Base-by-base conservation (phyloP, 2,113 vertebrate genomes). In the Xenus cinereus region DNA sequence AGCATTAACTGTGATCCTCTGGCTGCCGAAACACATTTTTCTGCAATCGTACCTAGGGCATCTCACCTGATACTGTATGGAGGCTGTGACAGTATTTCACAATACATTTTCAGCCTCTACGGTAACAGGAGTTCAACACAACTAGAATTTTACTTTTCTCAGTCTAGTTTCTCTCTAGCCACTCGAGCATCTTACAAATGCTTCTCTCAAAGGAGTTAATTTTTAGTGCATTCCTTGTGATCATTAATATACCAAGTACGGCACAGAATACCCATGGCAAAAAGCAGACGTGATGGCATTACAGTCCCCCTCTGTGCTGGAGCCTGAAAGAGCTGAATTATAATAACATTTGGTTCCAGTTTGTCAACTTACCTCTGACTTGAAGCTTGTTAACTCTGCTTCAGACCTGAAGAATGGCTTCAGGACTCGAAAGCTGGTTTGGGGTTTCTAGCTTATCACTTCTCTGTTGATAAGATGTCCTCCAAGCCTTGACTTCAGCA, bases 11-110 rank as follows among this genome's bases (percentile, higher is more conserved):
- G 90, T 57, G 45, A 81, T 69, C 74, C 45, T 97, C 81, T 98
- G 89, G 80, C 94, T 82, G 76, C 83, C 54, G 79, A 94, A 96
- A 96, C 84, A 77, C 76, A 73, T 95, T 95, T 95, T 96, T 95
- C 89, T 90, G 75, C 84, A 95, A 75, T 73, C 84, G 14, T 73
- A 89, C 84, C 59, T 94, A 81, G 59, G 53, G 48, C 87, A 93
- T 95, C 96, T 96, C 67, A 97, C 93, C 72, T 79, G 74, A 93
- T 81, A 85, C 85, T 16, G 50, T 84, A 77, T 43, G 6, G 32
- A 84, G 21, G 50, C 67, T 85, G 23, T 43, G 12, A 63, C 23
- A 50, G 15, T 68, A 50, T 77, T 91, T 93, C n/a, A 66, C 56
- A 45, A 71, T 66, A 43, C 26, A 41, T 2, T 68, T 81, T 59